Base-by-base conservation (phyloP, 2,888 invertebrate species). In the Octonoba sinensis region DNA sequence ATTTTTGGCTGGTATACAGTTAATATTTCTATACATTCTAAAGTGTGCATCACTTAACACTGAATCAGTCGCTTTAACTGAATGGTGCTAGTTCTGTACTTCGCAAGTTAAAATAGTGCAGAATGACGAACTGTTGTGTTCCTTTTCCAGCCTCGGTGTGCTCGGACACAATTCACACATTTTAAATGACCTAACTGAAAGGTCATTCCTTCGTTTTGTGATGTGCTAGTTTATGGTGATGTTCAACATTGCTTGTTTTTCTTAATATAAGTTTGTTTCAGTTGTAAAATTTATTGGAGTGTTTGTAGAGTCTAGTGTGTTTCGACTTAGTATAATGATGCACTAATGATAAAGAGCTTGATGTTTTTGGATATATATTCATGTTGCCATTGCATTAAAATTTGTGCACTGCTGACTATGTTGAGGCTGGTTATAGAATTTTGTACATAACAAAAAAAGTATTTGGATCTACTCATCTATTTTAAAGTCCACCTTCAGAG, bases 351-450 rank as follows among this genome's bases (percentile, higher is more conserved):
- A 81, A 82, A 82, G 81, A 82, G 81, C 81, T 82, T 82, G 81
- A 82, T 82, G 81, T 82, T 82, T 77, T 82, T 82, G 79, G 72
- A 81, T 81, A 81, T 81, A 81, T 81, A 81, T 81, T 81, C 79
- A 73, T 81, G 79, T 81, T 81, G 79, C 79, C 79, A 81, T 81
- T 81, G 79, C 79, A 81, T 81, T 60, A 49, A 81, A 81, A 81
- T 81, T 73, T 67, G 67, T 81, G 79, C 72, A 79, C 79, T 81
- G 79, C 79, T 72, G 72, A 81, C 67, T 73, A 79, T 66, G 73
- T 74, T 81, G 24, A 74, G 62, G 67, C 69, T 69, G 73, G 67
- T 81, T 81, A 73, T 79, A 79, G 78, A 72, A 60, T 74, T 78
- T 81, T 81, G 79, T 81, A 81, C 56, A 81, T 81, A 81, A 74